Conservation (phyloP, 1,140 invertebrate species). For the Idris sp. region DNA sequence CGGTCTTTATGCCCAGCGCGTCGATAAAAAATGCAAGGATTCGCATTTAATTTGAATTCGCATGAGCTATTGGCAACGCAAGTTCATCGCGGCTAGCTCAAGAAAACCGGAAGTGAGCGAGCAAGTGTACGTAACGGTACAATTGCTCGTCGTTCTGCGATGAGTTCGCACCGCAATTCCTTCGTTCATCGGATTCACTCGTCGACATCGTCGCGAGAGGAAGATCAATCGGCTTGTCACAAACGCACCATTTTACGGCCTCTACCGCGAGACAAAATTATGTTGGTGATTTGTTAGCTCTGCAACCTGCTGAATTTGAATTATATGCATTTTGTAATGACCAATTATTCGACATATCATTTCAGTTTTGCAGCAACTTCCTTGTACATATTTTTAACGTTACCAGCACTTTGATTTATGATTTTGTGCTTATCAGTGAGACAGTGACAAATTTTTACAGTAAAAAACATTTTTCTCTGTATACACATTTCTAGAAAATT, state of each 20-base stretch:
- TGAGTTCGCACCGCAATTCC: constrained; percentile 49
- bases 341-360: constrained; percentile 60
- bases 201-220: constrained; percentile 39
- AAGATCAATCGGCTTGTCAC: constrained; percentile 53
- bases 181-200: constrained; percentile 52
- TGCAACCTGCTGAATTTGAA: constrained; percentile 51
- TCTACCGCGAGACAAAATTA: constrained; percentile 48
- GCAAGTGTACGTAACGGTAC: constrained; percentile 58
- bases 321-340: constrained; percentile 53
- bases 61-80: constrained; percentile 31
- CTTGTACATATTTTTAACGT: constrained; percentile 33
- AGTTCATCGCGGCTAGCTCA: constrained; percentile 51
- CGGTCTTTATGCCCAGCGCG: too few species aligned
- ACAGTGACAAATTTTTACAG: too few species aligned
- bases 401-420: too few species aligned
- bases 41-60: constrained; percentile 43
- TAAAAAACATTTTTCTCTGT: too few species aligned
- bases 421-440: too few species aligned
- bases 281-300: constrained; percentile 55
- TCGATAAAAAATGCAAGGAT: constrained; percentile 43
- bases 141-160: constrained; percentile 31
- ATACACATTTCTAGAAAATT: too few species aligned
- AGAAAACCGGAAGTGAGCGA: constrained; percentile 55
- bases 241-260: constrained; percentile 37
- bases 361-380: constrained; percentile 34